Percentiles rank a stretch among this genome's conserved stretches.
Conservation (phyloP, 2,888 invertebrate species). For the Agrochola circellaris region DNA sequence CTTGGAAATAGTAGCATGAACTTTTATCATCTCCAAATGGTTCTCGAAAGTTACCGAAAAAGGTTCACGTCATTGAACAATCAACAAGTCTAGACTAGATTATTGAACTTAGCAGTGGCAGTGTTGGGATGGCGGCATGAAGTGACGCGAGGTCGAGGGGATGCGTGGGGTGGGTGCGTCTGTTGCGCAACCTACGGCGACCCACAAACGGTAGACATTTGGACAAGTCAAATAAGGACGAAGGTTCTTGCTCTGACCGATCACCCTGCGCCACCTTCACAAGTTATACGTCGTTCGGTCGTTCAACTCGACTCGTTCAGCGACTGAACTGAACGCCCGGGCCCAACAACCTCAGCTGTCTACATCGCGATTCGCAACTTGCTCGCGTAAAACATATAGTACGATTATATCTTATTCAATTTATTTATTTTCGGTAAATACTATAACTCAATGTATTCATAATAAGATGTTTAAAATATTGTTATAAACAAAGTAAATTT, state of each 20-base stretch:
- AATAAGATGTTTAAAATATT: background rate
- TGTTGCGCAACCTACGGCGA: slow-evolving; percentile 79
- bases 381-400: slow-evolving; percentile 4
- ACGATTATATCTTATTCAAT: background rate
- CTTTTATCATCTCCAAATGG: slow-evolving; percentile 26
- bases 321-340: slow-evolving; percentile 67
- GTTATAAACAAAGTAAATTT: background rate
- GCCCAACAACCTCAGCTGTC: slow-evolving; percentile 68
- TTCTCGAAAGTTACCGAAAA: slow-evolving; percentile 46
- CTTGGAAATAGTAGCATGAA: slow-evolving; percentile 7
- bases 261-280: slow-evolving; percentile 83
- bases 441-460: too few species aligned
- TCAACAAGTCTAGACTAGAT: slow-evolving; percentile 83
- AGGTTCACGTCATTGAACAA: slow-evolving; percentile 68
- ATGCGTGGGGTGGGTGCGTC: slow-evolving; percentile 69
- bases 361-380: slow-evolving; percentile 43
- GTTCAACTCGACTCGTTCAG: slow-evolving; percentile 75
- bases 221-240: slow-evolving; percentile 81
- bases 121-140: slow-evolving; percentile 66
- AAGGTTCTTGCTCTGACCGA: slow-evolving; percentile 80
- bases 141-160: slow-evolving; percentile 69
- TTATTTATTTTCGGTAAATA: background rate
- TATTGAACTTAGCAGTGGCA: slow-evolving; percentile 73
- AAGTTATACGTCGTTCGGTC: slow-evolving; percentile 72
- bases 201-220: slow-evolving; percentile 79